Evolutionary conservation across 2,113 vertebrate genomes (phyloP), one percentile per base, ranked within the genome.

Genomic region (Chloebia gouldiae): DNA sequence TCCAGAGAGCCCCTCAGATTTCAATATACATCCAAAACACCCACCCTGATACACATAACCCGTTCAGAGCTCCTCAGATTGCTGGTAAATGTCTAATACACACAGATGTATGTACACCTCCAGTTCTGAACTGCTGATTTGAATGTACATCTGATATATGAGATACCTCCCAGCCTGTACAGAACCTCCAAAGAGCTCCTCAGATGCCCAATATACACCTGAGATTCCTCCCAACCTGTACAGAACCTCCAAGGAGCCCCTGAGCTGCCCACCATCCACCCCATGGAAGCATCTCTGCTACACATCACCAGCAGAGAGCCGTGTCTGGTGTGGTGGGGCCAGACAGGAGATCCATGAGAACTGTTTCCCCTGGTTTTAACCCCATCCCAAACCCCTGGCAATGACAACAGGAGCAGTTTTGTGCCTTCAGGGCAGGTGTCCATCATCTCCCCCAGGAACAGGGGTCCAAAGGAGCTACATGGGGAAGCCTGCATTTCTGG

Each of bases 261-360:
- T 27, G 49, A 53, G 27, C 6, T 20, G 7, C 37, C 56, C 70
- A n/a, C 0, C 3, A 8, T 19, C 22, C 27, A 51, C 4, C 42
- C 20, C 69, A 61, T 31, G 40, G 35, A 30, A 5, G 14, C 27
- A 12, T 0, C 53, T n/a, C 65, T 65, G 40, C 61, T 31, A 0
- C 1, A 9, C 1, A 0, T 31, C 54, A 37, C 50, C 42, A 9
- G 57, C 80, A 71, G 47, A 50, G 39, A 81, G 72, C 21, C 7
- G 0, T 0, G 7, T 7, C 53, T 68, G 1, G 0, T 5, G 1
- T 23, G 44, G 30, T 9, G 44, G 54, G 49, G 47, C 31, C 10
- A 1, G 5, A 7, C 0, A 13, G 44, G 50, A 75, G 39, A 39
- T 1, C 47, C 72, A 25, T 0, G 11, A 51, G 30, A 69, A 35